Evolutionary conservation across 1,140 invertebrate species (phyloP).

Genomic region (Drosophila nigrodunni): DNA sequence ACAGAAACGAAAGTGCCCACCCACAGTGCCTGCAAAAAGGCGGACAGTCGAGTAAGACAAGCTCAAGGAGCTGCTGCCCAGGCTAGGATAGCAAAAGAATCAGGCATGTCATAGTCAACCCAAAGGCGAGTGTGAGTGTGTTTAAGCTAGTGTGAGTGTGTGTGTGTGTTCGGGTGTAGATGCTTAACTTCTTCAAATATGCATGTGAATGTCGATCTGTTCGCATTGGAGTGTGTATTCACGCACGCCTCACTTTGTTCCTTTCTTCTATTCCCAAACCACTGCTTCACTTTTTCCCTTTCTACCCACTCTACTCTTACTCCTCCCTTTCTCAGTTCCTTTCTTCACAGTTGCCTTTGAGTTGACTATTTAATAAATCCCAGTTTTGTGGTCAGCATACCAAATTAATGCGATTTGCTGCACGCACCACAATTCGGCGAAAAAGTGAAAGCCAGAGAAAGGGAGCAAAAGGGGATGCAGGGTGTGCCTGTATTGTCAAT

Average conservation of each 20-base stretch:
- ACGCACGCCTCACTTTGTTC: slow-evolving; percentile 60
- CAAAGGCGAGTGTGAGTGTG: slow-evolving; percentile 41
- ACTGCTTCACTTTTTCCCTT: not conserved
- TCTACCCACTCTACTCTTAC: not conserved
- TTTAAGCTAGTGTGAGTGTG: not conserved
- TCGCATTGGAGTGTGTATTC: slow-evolving; percentile 68
- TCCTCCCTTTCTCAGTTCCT: not conserved
- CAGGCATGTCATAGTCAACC: slow-evolving; percentile 25
- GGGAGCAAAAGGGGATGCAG: not conserved
- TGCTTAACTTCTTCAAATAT: slow-evolving; percentile 12
- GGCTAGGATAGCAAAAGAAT: slow-evolving; percentile 29
- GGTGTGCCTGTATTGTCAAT: slow-evolving; percentile 36
- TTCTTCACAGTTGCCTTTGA: slow-evolving; percentile 46
- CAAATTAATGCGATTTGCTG: slow-evolving; percentile 82
- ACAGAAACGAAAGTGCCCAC: slow-evolving; percentile 37
- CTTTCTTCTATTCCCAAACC: not conserved
- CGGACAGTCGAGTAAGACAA: slow-evolving; percentile 8
- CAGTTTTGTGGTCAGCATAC: slow-evolving; percentile 81
- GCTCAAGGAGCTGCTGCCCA: slow-evolving; percentile 1
- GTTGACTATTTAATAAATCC: slow-evolving; percentile 81
- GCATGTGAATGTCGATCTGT: slow-evolving; percentile 47
- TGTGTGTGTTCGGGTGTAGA: slow-evolving; percentile 9
- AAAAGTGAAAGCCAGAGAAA: not conserved
- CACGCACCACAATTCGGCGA: slow-evolving; percentile 6
- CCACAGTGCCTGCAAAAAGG: slow-evolving; percentile 31